phyloP scores from a whole-genome alignment of 2,113 vertebrate species.

The Blennius ocellaris region DNA sequence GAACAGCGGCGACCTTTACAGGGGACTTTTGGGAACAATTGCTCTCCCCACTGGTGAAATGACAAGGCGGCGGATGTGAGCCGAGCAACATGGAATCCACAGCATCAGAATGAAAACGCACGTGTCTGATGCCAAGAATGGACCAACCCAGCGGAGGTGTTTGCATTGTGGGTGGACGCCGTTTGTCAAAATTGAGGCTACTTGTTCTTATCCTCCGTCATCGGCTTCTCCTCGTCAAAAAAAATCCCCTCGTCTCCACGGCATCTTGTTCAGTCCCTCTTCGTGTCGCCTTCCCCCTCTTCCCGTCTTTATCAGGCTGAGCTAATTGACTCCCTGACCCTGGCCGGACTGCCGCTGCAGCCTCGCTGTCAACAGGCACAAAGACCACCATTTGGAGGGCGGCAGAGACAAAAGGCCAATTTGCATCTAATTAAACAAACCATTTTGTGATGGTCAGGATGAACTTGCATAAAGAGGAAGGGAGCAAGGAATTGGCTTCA shows the following conservation, averaged over 20 bases:
- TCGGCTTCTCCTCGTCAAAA: conserved; percentile 22
- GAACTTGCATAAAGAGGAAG: conserved; percentile 45
- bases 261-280: background rate
- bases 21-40: conserved; percentile 37
- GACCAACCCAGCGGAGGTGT: conserved; percentile 8
- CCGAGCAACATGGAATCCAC: conserved; percentile 2
- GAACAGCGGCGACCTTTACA: conserved; percentile 40
- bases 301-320: conserved; percentile 46
- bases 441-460: conserved; percentile 52
- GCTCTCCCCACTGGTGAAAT: background rate
- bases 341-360: conserved; percentile 53
- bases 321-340: conserved; percentile 63
- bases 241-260: background rate
- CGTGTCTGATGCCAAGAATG: conserved; percentile 16
- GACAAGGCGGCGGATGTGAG: background rate
- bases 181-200: no score
- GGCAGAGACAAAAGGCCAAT: conserved; percentile 74
- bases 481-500: conserved; percentile 30
- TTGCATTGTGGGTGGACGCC: no score
- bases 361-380: conserved; percentile 66
- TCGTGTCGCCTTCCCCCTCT: no score
- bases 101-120: conserved; percentile 27
- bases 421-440: conserved; percentile 80
- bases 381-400: conserved; percentile 51
- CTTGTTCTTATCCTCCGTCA: no score